Conservation (phyloP, 1,140 invertebrate species). For the Drosophila malerkotliana region DNA sequence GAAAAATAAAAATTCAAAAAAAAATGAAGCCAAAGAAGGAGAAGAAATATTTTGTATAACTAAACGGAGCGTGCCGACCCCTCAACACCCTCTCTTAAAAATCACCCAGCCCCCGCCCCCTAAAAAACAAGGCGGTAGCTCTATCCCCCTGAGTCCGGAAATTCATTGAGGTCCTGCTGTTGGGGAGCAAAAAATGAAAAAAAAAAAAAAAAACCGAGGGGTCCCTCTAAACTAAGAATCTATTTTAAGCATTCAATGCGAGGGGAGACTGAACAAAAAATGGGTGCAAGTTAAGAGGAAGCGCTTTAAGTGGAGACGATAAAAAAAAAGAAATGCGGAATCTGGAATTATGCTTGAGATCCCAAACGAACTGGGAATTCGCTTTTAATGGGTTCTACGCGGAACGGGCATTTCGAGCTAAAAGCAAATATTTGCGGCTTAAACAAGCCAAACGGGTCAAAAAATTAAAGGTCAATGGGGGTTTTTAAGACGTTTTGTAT, state of each 20-base stretch:
- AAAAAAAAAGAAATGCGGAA: conserved; percentile 36
- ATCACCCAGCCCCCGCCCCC: not conserved
- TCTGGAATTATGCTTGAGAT: conserved; percentile 38
- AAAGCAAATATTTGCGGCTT: conserved; percentile 10
- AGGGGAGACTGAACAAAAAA: conserved; percentile 8
- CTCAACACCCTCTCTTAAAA: conserved; percentile 4
- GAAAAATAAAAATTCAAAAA: not conserved
- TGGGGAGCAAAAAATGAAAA: not conserved
- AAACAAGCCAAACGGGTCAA: conserved; percentile 1
- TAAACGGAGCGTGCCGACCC: conserved; percentile 38
- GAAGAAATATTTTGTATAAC: conserved; percentile 39
- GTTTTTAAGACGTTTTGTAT: too few relatives aligned
- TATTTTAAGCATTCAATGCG: conserved; percentile 27
- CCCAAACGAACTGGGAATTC: conserved; percentile 28
- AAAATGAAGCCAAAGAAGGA: conserved; percentile 8
- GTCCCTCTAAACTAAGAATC: conserved; percentile 31
- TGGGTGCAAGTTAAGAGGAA: conserved; percentile 19
- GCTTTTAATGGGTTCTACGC: conserved; percentile 34
- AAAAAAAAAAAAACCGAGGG: not conserved
- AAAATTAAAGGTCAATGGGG: too few relatives aligned
- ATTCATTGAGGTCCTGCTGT: conserved; percentile 42
- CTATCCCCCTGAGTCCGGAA: conserved; percentile 29
- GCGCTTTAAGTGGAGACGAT: conserved; percentile 42
- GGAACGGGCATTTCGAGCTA: conserved; percentile 3
- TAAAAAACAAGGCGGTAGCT: not conserved